phyloP scores from a whole-genome alignment of 1,140 invertebrate genomes.

The Trialeurodes vaporariorum region DNA sequence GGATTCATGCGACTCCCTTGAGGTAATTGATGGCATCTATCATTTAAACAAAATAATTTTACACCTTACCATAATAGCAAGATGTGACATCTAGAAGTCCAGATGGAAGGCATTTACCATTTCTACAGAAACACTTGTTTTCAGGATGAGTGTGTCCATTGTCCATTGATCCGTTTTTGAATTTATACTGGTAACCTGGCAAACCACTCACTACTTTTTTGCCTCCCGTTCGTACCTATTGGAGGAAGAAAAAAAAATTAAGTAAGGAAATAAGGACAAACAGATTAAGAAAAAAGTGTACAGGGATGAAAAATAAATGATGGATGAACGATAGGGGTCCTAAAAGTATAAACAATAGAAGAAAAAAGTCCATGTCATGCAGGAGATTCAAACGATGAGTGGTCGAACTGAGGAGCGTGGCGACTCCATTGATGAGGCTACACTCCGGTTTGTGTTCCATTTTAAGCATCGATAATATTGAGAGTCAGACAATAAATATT shows the following conservation, averaged over 20 bases:
- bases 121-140: slow-evolving; percentile 66
- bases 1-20: no score
- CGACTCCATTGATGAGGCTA: no score
- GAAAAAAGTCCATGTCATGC: no score
- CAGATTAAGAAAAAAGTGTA: neutral
- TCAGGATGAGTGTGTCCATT: slow-evolving; percentile 54
- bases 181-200: slow-evolving; percentile 50
- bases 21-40: neutral
- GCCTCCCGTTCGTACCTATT: slow-evolving; percentile 42
- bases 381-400: no score
- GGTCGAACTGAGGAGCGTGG: no score
- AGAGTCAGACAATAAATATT: no score
- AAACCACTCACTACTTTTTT: slow-evolving; percentile 40
- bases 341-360: no score
- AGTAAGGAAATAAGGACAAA: neutral
- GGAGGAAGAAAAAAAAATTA: neutral
- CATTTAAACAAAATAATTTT: neutral
- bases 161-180: slow-evolving; percentile 58
- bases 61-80: slow-evolving; percentile 56
- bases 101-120: slow-evolving; percentile 50
- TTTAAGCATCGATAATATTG: no score
- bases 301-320: no score
- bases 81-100: slow-evolving; percentile 64
- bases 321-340: no score
- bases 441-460: no score